Conservation (phyloP, 2,797 vertebrate genomes). For the Ctenopoma multispine region DNA sequence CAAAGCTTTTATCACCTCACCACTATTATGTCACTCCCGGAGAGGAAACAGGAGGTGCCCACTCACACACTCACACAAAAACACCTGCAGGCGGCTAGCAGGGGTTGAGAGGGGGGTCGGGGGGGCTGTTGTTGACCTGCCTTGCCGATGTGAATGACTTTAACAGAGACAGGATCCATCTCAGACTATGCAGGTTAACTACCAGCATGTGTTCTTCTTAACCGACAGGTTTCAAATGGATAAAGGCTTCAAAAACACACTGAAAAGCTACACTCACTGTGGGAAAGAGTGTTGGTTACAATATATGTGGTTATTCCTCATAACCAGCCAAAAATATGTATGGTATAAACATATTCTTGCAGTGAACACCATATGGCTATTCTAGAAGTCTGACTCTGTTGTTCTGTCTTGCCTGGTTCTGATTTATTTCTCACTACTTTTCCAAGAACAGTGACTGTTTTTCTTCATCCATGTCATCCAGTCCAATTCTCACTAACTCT, state of each 20-base stretch:
- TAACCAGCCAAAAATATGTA: constrained; percentile 3
- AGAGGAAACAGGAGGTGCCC: constrained; percentile 72
- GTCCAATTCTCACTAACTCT: background rate
- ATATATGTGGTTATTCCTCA: constrained; percentile 16
- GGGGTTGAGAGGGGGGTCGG: constrained; percentile 13
- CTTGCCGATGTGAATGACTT: constrained; percentile 72
- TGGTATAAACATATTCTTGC: constrained; percentile 8
- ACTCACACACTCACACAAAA: constrained; percentile 37
- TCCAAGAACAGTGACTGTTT: constrained; percentile 27
- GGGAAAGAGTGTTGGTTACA: constrained; percentile 20
- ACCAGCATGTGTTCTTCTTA: constrained; percentile 64
- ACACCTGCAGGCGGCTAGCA: constrained; percentile 63
- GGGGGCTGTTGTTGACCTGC: constrained; percentile 51
- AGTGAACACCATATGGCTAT: constrained; percentile 16
- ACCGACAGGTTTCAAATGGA: constrained; percentile 41
- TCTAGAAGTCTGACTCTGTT: constrained; percentile 34
- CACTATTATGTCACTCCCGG: constrained; percentile 57
- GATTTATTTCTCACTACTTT: constrained; percentile 37
- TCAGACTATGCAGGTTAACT: constrained; percentile 70
- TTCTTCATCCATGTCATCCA: constrained; percentile 16
- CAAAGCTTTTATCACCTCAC: constrained; percentile 81
- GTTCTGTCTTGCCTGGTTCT: constrained; percentile 4
- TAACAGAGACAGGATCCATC: constrained; percentile 75
- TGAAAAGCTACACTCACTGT: constrained; percentile 7
- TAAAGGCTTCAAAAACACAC: constrained; percentile 21